Evolutionary conservation across 2,797 vertebrate species (phyloP).

Genomic region (Meriones psammophilus): DNA sequence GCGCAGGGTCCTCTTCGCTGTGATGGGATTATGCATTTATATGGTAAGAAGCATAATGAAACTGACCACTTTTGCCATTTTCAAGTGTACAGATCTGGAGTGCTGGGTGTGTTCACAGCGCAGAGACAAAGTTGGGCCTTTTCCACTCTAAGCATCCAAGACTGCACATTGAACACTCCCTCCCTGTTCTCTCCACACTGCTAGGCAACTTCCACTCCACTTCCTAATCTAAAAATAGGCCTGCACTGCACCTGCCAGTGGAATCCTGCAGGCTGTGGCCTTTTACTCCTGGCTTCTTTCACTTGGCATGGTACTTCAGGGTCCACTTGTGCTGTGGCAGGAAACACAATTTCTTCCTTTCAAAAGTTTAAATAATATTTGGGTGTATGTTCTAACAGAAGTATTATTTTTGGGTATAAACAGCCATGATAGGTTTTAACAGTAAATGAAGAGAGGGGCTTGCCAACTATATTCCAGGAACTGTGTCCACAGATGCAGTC

Average conservation of each 20-base stretch:
- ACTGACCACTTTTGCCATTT: neutral
- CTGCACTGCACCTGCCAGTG: neutral
- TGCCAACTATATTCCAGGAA: neutral
- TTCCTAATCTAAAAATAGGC: neutral
- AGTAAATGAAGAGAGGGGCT: neutral
- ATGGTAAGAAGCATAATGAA: neutral
- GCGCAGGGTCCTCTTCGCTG: neutral
- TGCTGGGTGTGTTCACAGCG: neutral
- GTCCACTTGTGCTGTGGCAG: neutral
- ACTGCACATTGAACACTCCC: neutral
- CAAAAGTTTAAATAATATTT: neutral
- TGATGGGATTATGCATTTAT: neutral
- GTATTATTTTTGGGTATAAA: neutral
- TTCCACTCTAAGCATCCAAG: neutral
- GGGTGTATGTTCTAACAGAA: neutral
- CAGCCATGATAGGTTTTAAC: neutral
- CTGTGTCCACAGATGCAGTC: neutral
- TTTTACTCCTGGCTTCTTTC: neutral
- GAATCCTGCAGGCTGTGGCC: neutral
- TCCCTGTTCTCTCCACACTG: too few relatives aligned
- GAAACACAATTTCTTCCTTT: too few relatives aligned
- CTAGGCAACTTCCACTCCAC: too few relatives aligned
- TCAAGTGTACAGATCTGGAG: neutral
- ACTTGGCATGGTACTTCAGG: neutral
- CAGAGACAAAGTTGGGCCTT: neutral